phyloP scores from a whole-genome alignment of 2,888 invertebrate species.

The Caenorhabditis plicata region DNA sequence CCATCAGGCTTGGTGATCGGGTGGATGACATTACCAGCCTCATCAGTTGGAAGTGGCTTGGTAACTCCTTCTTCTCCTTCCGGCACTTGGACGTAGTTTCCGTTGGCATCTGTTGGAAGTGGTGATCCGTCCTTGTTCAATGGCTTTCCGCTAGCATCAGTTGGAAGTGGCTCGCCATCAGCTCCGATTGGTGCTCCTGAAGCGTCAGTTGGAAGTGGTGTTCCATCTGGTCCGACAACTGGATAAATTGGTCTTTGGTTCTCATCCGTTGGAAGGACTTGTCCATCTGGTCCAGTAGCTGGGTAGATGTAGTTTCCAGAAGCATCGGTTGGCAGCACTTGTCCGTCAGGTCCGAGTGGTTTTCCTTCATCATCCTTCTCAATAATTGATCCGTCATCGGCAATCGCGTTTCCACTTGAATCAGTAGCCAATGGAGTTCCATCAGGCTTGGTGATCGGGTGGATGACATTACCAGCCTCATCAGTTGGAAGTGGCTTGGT shows the following conservation, averaged over 20 bases:
- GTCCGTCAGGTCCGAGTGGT: slow-evolving; percentile 3
- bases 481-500: neutral
- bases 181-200: slow-evolving; percentile 1
- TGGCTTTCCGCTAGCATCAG: slow-evolving; percentile 19
- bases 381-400: slow-evolving; percentile 3
- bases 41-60: slow-evolving; percentile 12
- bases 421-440: slow-evolving; percentile 1
- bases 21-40: slow-evolving; percentile 14
- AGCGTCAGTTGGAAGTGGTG: slow-evolving; percentile 3
- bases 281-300: slow-evolving; percentile 33
- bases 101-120: slow-evolving; percentile 4
- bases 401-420: neutral
- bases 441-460: slow-evolving; percentile 4
- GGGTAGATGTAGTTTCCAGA: slow-evolving; percentile 2
- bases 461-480: slow-evolving; percentile 3
- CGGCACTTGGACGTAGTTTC: slow-evolving; percentile 22
- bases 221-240: slow-evolving; percentile 4
- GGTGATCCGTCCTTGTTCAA: neutral
- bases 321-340: neutral
- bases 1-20: slow-evolving; percentile 25
- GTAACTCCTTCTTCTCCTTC: neutral
- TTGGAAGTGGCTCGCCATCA: slow-evolving; percentile 2
- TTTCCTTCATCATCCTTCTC: slow-evolving; percentile 3
- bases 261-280: slow-evolving; percentile 9
- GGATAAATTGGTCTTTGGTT: slow-evolving; percentile 1